Conservation (phyloP, 2,888 invertebrate species). For the Bembecia ichneumoniformis region DNA sequence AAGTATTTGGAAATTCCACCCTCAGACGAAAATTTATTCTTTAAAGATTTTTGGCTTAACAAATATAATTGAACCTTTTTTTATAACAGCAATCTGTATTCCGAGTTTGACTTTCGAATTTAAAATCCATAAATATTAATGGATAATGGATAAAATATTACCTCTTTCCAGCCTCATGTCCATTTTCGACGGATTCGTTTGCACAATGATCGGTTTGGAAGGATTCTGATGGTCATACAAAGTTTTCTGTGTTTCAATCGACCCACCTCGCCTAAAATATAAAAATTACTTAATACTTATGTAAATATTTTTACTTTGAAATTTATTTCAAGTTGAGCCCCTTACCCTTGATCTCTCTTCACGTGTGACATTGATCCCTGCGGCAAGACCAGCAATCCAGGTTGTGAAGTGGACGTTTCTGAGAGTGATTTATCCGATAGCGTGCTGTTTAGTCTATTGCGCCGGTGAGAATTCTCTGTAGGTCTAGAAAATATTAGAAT, state of each 20-base stretch:
- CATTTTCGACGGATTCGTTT: conserved; percentile 53
- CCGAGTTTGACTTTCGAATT: too few species aligned
- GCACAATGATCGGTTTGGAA: conserved; percentile 80
- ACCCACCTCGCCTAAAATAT: conserved; percentile 37
- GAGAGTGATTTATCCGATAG: conserved; percentile 45
- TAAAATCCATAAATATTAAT: too few species aligned
- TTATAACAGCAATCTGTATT: too few species aligned
- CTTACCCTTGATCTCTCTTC: conserved; percentile 53
- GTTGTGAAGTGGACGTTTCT: conserved; percentile 44
- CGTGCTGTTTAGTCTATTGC: conserved; percentile 42
- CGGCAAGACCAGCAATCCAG: conserved; percentile 54
- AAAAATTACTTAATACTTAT: not conserved
- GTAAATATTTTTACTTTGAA: too few species aligned
- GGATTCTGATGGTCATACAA: conserved; percentile 64
- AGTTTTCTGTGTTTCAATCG: conserved; percentile 47
- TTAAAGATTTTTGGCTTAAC: too few species aligned
- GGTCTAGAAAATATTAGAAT: conserved; percentile 28
- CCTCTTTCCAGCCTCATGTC: conserved; percentile 59
- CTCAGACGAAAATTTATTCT: too few species aligned
- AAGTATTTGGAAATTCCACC: too few species aligned
- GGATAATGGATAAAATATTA: conserved; percentile 16
- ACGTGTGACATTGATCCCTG: conserved; percentile 46
- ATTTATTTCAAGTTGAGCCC: not conserved
- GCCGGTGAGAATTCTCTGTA: conserved; percentile 35
- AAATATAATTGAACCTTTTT: too few species aligned